Percentiles rank a stretch among this genome's conserved stretches.
Evolutionary conservation across 1,140 invertebrate genomes (phyloP).

Genomic region (Drosophila setifemur): DNA sequence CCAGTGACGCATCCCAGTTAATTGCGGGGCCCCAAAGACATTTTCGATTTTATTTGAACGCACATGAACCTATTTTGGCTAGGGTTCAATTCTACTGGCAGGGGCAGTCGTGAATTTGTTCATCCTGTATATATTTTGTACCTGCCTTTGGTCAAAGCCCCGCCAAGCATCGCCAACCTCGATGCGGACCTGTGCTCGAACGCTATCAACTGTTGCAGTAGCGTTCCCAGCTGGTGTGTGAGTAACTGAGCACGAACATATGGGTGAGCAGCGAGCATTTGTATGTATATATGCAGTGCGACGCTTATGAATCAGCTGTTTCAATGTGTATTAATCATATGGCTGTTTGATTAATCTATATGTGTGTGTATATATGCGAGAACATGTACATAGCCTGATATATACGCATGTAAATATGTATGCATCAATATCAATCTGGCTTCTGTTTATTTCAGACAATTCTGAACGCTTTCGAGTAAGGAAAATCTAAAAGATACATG

Average conservation of each 20-base stretch:
- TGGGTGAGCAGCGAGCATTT: slow-evolving; percentile 7
- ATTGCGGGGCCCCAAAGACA: neutral
- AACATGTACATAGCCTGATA: slow-evolving; percentile 3
- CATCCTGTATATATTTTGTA: no score
- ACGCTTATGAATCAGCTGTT: slow-evolving; percentile 73
- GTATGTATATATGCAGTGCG: slow-evolving; percentile 8
- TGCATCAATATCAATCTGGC: slow-evolving; percentile 37
- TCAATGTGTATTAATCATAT: slow-evolving; percentile 72
- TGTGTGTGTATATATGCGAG: slow-evolving; percentile 12
- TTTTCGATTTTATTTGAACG: neutral
- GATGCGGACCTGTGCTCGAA: slow-evolving; percentile 41
- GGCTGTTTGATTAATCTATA: slow-evolving; percentile 40
- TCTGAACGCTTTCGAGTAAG: slow-evolving; percentile 21
- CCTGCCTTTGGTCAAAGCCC: neutral
- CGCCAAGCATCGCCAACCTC: neutral
- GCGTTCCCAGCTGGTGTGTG: slow-evolving; percentile 58
- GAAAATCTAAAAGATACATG: slow-evolving; percentile 22
- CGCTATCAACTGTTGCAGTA: slow-evolving; percentile 69
- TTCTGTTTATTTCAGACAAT: slow-evolving; percentile 34
- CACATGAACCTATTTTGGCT: neutral
- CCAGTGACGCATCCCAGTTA: slow-evolving; percentile 27
- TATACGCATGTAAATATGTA: slow-evolving; percentile 7
- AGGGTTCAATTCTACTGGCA: neutral
- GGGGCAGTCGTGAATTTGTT: no score
- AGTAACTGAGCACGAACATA: slow-evolving; percentile 47